These are phyloP conservation scores for Pollenia angustigena DNA, from an alignment of 2,888 invertebrate genomes.

Conservation along the genomic window DNA sequence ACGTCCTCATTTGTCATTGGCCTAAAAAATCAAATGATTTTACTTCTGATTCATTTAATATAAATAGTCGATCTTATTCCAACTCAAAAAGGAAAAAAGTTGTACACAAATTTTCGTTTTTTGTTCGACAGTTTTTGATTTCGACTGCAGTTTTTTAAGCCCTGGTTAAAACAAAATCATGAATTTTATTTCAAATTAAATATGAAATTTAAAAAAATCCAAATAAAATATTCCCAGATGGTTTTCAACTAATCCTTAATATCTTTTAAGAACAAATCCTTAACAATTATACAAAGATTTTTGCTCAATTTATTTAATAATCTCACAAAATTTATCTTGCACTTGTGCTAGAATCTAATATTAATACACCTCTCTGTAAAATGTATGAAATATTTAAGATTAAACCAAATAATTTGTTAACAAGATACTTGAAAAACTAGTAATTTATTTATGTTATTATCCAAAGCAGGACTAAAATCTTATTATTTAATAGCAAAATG, in stretches of 20 bases:
- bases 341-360: constrained; percentile 34
- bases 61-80: too few relatives aligned
- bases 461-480: constrained; percentile 46
- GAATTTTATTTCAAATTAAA: not conserved
- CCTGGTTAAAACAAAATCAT: not conserved
- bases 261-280: not conserved
- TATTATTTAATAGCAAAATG: constrained; percentile 39
- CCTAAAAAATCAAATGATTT: too few relatives aligned
- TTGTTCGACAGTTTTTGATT: too few relatives aligned
- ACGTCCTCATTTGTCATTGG: too few relatives aligned
- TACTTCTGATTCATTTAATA: too few relatives aligned
- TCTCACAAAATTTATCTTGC: constrained; percentile 18
- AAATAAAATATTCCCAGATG: not conserved
- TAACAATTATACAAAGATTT: not conserved
- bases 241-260: not conserved
- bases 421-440: constrained; percentile 39
- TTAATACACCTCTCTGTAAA: constrained; percentile 6
- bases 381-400: constrained; percentile 25
- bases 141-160: too few relatives aligned
- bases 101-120: too few relatives aligned
- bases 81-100: too few relatives aligned
- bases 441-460: constrained; percentile 59
- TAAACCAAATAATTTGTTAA: constrained; percentile 47
- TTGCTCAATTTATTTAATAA: constrained; percentile 32
- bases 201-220: not conserved